These are phyloP conservation scores for Helobdella robusta DNA, from an alignment of 2,888 invertebrate genomes.

Conservation along the genomic window DNA sequence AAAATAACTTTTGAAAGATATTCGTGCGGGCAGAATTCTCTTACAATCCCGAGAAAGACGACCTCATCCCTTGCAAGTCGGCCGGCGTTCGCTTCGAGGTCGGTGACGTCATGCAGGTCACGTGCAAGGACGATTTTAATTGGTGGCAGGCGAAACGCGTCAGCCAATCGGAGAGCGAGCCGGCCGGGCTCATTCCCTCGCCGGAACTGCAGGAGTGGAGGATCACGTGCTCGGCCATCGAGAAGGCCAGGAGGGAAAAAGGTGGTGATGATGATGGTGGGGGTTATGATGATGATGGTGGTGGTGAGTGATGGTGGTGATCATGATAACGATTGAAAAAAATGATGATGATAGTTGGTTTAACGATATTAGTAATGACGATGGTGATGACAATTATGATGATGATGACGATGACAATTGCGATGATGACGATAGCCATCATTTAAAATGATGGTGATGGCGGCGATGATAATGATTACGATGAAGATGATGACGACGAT, in stretches of 20 bases:
- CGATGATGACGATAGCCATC: too few species aligned
- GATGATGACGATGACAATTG: too few species aligned
- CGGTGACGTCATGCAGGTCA: conserved; percentile 77
- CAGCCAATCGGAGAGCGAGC: conserved; percentile 55
- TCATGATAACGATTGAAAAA: too few species aligned
- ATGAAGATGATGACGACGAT: too few species aligned
- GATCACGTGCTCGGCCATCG: conserved; percentile 85
- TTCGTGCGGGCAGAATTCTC: conserved; percentile 96
- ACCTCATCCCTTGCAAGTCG: conserved; percentile 95
- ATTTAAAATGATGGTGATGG: too few species aligned
- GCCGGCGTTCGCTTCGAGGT: conserved; percentile 91
- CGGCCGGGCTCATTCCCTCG: conserved; percentile 93
- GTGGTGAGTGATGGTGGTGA: too few species aligned
- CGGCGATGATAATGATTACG: too few species aligned
- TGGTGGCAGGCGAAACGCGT: conserved; percentile 76
- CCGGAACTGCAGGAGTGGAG: conserved; percentile 98
- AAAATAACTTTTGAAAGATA: conserved; percentile 70
- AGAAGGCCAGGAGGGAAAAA: conserved; percentile 91
- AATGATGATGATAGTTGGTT: too few species aligned
- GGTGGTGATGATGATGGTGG: conserved; percentile 40
- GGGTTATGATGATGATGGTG: too few species aligned
- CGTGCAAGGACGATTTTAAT: conserved; percentile 95
- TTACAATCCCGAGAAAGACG: conserved; percentile 93
- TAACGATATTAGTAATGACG: too few species aligned
- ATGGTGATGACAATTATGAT: too few species aligned